Percentiles rank a stretch among this genome's conserved stretches.
Conservation (phyloP, 2,888 invertebrate genomes). For the Volucella zonaria region DNA sequence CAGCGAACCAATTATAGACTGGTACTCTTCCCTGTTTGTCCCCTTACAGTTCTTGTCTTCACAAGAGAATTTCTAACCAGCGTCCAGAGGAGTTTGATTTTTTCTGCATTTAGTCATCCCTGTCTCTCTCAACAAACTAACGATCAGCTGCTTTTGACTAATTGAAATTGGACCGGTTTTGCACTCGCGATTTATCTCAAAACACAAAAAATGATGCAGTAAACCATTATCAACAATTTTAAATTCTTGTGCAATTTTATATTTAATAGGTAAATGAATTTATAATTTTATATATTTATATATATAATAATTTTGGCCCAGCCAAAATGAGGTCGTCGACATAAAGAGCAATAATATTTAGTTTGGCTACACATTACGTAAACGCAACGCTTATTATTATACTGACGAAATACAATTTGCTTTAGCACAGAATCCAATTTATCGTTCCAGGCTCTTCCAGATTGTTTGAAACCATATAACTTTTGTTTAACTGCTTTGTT, state of each 20-base stretch:
- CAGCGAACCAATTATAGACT: conserved; percentile 62
- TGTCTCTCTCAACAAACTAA: neutral
- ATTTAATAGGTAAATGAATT: no score
- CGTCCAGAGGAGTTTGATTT: conserved; percentile 50
- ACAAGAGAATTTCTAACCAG: conserved; percentile 48
- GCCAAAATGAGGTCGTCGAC: no score
- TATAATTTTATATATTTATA: no score
- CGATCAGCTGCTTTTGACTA: conserved; percentile 24
- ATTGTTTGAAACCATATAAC: conserved; percentile 75
- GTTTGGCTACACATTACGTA: neutral
- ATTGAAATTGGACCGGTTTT: no score
- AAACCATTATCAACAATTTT: no score
- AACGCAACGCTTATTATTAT: conserved; percentile 6
- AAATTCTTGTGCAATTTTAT: no score
- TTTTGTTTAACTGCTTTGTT: conserved; percentile 68
- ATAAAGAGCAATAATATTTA: conserved; percentile 66
- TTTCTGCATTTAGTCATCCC: conserved; percentile 11
- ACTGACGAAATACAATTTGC: neutral
- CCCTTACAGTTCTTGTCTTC: conserved; percentile 30
- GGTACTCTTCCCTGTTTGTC: conserved; percentile 45
- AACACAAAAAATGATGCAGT: no score
- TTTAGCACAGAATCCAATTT: conserved; percentile 36
- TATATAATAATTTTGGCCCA: no score
- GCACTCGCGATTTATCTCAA: no score
- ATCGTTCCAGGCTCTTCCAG: conserved; percentile 4